phyloP scores from a whole-genome alignment of 2,113 vertebrate species.

The Paraplagusia blochii region DNA sequence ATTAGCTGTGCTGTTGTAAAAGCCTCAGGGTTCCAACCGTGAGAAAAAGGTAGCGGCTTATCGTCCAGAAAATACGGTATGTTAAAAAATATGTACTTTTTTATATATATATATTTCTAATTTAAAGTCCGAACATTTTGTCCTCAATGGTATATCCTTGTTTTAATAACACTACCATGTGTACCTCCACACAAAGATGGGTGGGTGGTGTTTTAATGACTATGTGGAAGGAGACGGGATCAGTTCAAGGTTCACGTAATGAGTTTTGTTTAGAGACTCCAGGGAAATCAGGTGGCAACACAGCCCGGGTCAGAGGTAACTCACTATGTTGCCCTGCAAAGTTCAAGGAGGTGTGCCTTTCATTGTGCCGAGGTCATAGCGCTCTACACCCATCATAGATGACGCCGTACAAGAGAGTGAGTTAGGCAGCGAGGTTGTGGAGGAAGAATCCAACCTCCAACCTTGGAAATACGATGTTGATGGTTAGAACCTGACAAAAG shows the following conservation, averaged over 20 bases:
- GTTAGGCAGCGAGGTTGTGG: conserved; percentile 19
- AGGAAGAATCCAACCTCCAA: conserved; percentile 43
- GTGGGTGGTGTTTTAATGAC: conserved; percentile 26
- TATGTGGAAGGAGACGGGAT: conserved; percentile 24
- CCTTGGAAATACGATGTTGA: conserved; percentile 40
- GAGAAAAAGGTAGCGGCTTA: too few species aligned
- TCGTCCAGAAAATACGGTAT: too few species aligned
- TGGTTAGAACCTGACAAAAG: conserved; percentile 27
- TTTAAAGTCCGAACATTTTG: too few species aligned
- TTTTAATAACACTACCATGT: not conserved
- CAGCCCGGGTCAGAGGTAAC: conserved; percentile 31
- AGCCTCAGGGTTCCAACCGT: too few species aligned
- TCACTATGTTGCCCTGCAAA: conserved; percentile 19
- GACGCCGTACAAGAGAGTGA: conserved; percentile 7
- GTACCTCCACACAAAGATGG: conserved; percentile 3
- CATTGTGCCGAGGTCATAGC: conserved; percentile 51
- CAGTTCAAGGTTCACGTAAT: conserved; percentile 34
- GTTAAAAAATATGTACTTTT: too few species aligned
- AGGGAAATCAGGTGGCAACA: conserved; percentile 67
- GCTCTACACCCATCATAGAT: conserved; percentile 40
- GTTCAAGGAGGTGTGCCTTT: conserved; percentile 49
- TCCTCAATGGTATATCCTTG: too few species aligned
- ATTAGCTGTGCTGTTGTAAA: too few species aligned
- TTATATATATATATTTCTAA: too few species aligned
- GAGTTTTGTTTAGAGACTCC: conserved; percentile 59